phyloP scores from a whole-genome alignment of 1,140 invertebrate species.

The Pissodes strobi region DNA sequence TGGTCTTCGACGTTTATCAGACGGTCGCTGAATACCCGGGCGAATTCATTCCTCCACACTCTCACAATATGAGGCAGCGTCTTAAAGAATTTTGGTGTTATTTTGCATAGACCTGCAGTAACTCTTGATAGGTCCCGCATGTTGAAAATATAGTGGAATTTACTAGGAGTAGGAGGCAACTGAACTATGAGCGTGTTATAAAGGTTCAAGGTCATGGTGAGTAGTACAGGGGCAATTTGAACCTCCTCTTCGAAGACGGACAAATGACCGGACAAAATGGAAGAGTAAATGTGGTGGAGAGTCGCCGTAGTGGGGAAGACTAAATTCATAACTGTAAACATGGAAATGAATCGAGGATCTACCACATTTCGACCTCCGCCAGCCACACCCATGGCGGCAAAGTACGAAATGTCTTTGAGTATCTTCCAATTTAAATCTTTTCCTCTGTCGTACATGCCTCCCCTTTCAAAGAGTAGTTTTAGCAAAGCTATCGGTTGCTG shows the following conservation, averaged over 20 bases:
- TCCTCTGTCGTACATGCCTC: constrained; percentile 85
- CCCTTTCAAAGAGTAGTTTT: constrained; percentile 82
- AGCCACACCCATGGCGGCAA: constrained; percentile 80
- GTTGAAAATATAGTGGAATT: constrained; percentile 95
- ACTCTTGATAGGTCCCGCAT: constrained; percentile 86
- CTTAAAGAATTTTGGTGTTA: constrained; percentile 69
- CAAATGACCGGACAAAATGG: constrained; percentile 80
- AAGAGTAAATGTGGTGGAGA: constrained; percentile 80
- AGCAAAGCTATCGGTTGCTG: constrained; percentile 90
- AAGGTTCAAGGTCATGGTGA: constrained; percentile 79
- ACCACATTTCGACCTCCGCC: constrained; percentile 87
- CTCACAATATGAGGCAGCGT: constrained; percentile 73
- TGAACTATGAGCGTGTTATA: constrained; percentile 78
- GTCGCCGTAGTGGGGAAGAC: constrained; percentile 78
- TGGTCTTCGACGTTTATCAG: constrained; percentile 73
- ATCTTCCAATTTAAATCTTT: constrained; percentile 89
- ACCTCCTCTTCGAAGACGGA: constrained; percentile 69
- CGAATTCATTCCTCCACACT: constrained; percentile 89
- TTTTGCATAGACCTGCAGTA: constrained; percentile 77
- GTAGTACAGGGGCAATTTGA: constrained; percentile 68
- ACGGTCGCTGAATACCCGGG: constrained; percentile 82
- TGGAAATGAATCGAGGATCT: constrained; percentile 86
- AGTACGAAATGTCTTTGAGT: constrained; percentile 75
- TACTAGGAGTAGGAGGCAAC: constrained; percentile 87
- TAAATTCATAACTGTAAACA: constrained; percentile 86